Conservation (phyloP, 2,113 vertebrate genomes). For the Erythrolamprus reginae region DNA sequence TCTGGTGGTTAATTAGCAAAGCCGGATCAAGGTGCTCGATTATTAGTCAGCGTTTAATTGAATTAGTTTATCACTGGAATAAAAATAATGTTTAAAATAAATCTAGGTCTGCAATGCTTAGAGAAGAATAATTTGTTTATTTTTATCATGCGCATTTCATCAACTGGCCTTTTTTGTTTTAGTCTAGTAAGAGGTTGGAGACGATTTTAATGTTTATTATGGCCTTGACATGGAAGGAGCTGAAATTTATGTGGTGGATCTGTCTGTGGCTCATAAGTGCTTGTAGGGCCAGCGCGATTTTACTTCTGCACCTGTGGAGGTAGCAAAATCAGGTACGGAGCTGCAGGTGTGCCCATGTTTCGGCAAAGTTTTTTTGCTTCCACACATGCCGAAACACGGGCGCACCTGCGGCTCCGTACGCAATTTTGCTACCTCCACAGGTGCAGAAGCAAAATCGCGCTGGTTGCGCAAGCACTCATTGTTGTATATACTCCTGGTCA, state of each 20-base stretch:
- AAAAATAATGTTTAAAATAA: background rate
- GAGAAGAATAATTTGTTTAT: constrained; percentile 8
- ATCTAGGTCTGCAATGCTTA: constrained; percentile 3
- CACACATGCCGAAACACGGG: too few relatives aligned
- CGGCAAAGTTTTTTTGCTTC: too few relatives aligned
- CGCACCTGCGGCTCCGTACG: too few relatives aligned
- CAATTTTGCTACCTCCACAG: too few relatives aligned
- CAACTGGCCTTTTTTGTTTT: constrained; percentile 14
- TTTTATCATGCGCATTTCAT: constrained; percentile 6
- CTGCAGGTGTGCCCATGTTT: too few relatives aligned
- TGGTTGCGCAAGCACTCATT: too few relatives aligned
- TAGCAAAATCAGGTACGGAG: too few relatives aligned
- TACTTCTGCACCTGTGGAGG: too few relatives aligned
- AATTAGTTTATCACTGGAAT: constrained; percentile 34
- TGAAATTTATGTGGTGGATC: background rate
- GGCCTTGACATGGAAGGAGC: background rate
- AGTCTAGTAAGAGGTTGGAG: constrained; percentile 8
- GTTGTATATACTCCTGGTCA: too few relatives aligned
- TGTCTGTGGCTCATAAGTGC: too few relatives aligned
- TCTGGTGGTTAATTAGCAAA: constrained; percentile 61
- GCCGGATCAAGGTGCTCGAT: constrained; percentile 45
- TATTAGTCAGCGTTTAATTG: constrained; percentile 36
- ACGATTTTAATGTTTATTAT: background rate
- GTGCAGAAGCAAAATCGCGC: too few relatives aligned
- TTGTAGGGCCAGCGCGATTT: too few relatives aligned